Evolutionary conservation across 2,797 vertebrate species (phyloP).

Genomic region (Cryptoblepharus egeriae): DNA sequence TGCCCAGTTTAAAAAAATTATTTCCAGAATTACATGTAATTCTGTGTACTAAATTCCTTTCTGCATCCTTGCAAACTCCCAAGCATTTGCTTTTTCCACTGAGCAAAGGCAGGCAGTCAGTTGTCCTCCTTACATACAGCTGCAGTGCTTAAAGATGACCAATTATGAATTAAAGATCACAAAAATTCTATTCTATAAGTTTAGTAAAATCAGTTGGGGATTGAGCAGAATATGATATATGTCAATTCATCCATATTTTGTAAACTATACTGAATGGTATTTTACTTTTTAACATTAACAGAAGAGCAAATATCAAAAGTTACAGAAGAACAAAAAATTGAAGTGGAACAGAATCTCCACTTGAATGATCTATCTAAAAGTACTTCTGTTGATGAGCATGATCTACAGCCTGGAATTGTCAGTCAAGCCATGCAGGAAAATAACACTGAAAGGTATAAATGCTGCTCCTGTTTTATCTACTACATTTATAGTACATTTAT

Average conservation of each 20-base stretch:
- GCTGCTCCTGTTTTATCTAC: constrained; percentile 15
- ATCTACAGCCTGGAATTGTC: constrained; percentile 34
- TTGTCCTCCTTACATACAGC: background rate
- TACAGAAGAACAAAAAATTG: constrained; percentile 55
- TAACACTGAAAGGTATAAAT: constrained; percentile 62
- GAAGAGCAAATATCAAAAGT: constrained; percentile 38
- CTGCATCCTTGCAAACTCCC: background rate
- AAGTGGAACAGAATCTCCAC: constrained; percentile 35
- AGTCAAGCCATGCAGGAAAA: constrained; percentile 38
- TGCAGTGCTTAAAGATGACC: background rate
- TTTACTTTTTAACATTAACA: constrained; percentile 59
- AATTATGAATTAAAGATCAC: background rate
- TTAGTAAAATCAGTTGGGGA: background rate
- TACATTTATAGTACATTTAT: too few species aligned
- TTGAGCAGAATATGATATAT: background rate
- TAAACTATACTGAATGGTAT: background rate
- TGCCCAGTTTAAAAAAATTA: too few species aligned
- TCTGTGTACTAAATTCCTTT: background rate
- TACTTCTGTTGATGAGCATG: constrained; percentile 27
- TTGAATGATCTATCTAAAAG: constrained; percentile 30
- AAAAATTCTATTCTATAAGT: background rate
- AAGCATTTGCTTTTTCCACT: background rate
- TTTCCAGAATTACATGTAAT: too few species aligned
- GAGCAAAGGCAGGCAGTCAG: background rate
- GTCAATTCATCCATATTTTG: background rate